Conservation (phyloP, 2,888 invertebrate genomes). For the Microplitis manilae region DNA sequence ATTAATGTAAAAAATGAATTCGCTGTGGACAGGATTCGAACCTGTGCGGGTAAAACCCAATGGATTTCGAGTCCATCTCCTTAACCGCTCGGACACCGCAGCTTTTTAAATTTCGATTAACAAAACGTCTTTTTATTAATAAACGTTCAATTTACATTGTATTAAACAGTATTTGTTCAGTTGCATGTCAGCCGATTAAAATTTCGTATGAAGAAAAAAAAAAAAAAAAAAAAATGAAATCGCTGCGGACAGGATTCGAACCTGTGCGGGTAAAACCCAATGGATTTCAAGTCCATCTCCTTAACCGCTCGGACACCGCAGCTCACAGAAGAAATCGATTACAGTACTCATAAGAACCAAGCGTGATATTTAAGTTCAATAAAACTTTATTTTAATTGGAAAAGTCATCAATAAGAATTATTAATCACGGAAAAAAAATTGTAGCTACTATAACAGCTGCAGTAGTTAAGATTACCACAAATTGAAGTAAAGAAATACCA, state of each 20-base stretch:
- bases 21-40: slow-evolving; percentile 72
- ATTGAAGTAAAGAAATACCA: too few relatives aligned
- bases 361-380: too few relatives aligned
- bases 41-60: slow-evolving; percentile 71
- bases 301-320: slow-evolving; percentile 72
- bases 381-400: too few relatives aligned
- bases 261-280: slow-evolving; percentile 71
- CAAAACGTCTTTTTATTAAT: too few relatives aligned
- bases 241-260: slow-evolving; percentile 72
- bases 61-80: slow-evolving; percentile 72
- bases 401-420: too few relatives aligned
- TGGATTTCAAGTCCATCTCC: slow-evolving; percentile 72
- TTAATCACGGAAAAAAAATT: too few relatives aligned
- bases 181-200: background rate
- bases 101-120: slow-evolving; percentile 50
- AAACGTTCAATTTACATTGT: too few relatives aligned
- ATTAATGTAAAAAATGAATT: slow-evolving; percentile 50
- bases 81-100: slow-evolving; percentile 72
- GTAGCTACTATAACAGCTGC: too few relatives aligned
- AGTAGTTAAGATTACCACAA: too few relatives aligned
- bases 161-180: background rate
- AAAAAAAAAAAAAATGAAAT: slow-evolving; percentile 63
- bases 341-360: background rate
- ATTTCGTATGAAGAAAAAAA: slow-evolving; percentile 23
- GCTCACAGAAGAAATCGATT: slow-evolving; percentile 51